These are phyloP conservation scores for Oostethus manadensis DNA, from an alignment of 2,113 vertebrate species.

Conservation along the genomic window DNA sequence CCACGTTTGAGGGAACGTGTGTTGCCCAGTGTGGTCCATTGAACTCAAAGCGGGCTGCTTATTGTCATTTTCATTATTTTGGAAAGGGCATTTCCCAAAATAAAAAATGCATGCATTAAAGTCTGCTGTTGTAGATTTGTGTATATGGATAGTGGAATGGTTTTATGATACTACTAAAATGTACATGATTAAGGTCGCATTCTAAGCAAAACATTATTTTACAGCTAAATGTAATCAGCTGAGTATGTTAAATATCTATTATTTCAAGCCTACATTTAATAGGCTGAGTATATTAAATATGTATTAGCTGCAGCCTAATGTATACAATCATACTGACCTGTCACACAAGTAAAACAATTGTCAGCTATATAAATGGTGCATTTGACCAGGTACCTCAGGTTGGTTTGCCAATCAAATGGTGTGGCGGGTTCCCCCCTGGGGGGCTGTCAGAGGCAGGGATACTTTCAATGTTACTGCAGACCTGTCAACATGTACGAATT, in stretches of 20 bases:
- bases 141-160: neutral
- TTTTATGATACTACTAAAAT: too few relatives aligned
- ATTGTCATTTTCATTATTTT: conserved; percentile 1
- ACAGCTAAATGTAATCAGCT: too few relatives aligned
- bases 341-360: neutral
- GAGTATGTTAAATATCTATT: too few relatives aligned
- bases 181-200: too few relatives aligned
- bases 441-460: too few relatives aligned
- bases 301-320: neutral
- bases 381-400: too few relatives aligned
- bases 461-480: too few relatives aligned
- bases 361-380: too few relatives aligned
- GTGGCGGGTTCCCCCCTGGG: too few relatives aligned
- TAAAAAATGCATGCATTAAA: neutral
- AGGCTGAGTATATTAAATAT: neutral
- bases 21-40: neutral
- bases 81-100: neutral
- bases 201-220: too few relatives aligned
- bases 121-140: neutral
- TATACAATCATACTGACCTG: neutral
- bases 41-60: neutral
- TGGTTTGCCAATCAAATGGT: too few relatives aligned
- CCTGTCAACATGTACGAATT: too few relatives aligned
- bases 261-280: neutral
- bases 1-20: conserved; percentile 5